Evolutionary conservation across 2,888 invertebrate genomes (phyloP).

Genomic region (Caenorhabditis sp.): DNA sequence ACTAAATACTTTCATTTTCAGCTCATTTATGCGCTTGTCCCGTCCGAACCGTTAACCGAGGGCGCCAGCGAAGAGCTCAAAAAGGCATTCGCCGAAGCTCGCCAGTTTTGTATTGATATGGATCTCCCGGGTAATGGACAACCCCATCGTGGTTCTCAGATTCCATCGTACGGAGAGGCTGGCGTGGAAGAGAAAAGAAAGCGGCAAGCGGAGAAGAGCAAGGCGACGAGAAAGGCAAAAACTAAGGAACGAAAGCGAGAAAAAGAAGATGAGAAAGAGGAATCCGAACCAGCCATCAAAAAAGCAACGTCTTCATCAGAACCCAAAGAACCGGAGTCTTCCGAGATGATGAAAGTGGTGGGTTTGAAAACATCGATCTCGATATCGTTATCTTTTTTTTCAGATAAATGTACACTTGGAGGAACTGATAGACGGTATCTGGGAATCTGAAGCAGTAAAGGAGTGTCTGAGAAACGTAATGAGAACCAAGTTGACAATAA

Average conservation of each 20-base stretch:
- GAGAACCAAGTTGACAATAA: constrained; percentile 15
- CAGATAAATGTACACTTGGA: constrained; percentile 52
- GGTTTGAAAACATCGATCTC: background rate
- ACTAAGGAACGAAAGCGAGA: background rate
- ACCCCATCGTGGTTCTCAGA: constrained; percentile 28
- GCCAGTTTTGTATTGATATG: constrained; percentile 29
- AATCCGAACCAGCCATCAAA: background rate
- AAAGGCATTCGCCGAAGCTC: constrained; percentile 58
- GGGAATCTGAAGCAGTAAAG: constrained; percentile 21
- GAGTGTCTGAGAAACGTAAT: background rate
- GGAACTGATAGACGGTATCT: constrained; percentile 16
- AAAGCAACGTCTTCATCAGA: constrained; percentile 9
- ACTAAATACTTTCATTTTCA: background rate
- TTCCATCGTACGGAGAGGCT: constrained; percentile 26
- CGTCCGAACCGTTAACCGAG: constrained; percentile 46
- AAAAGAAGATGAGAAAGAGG: background rate
- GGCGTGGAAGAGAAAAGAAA: constrained; percentile 3
- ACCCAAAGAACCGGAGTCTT: constrained; percentile 14
- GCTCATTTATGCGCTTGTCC: constrained; percentile 28
- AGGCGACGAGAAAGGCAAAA: background rate
- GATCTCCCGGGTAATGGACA: no score
- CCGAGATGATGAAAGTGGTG: constrained; percentile 45
- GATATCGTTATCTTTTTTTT: constrained; percentile 5
- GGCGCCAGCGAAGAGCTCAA: constrained; percentile 51
- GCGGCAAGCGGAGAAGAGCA: background rate